Conservation (phyloP, 2,113 vertebrate genomes). For the Aramus guarauna region DNA sequence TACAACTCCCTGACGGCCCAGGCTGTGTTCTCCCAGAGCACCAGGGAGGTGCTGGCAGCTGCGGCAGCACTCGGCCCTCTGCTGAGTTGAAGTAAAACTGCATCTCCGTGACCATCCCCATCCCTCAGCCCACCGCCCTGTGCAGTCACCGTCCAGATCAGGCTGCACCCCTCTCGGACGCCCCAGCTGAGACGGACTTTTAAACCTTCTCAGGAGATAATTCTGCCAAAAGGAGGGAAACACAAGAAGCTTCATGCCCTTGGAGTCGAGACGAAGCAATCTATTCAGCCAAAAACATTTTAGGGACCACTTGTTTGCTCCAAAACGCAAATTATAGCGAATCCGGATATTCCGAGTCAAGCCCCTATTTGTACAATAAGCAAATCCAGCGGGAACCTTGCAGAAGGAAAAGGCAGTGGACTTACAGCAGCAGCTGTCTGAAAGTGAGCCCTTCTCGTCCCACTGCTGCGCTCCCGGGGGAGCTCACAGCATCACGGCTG, state of each 20-base stretch:
- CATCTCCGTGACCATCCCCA: not conserved
- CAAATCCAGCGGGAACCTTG: not conserved
- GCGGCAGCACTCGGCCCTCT: not conserved
- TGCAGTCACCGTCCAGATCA: not conserved
- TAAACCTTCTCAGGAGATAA: not conserved
- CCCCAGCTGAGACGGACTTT: not conserved
- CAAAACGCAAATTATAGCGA: not conserved
- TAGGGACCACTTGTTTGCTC: not conserved
- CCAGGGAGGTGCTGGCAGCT: not conserved
- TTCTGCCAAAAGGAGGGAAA: not conserved
- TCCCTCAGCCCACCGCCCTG: not conserved
- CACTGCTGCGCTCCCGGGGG: rapidly evolving
- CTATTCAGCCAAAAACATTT: not conserved
- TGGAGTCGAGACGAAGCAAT: not conserved
- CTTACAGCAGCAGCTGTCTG: not conserved
- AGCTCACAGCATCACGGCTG: not conserved
- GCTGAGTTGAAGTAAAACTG: not conserved
- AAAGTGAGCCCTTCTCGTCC: not conserved
- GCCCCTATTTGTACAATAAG: not conserved
- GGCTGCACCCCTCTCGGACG: rapidly evolving
- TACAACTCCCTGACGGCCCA: not conserved
- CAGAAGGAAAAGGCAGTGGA: not conserved
- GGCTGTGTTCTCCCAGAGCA: not conserved
- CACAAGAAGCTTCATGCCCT: not conserved
- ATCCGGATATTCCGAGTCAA: not conserved